Percentiles rank a stretch among this genome's conserved stretches.
phyloP scores from a whole-genome alignment of 2,888 invertebrate species.

The Drosophila tripunctata region DNA sequence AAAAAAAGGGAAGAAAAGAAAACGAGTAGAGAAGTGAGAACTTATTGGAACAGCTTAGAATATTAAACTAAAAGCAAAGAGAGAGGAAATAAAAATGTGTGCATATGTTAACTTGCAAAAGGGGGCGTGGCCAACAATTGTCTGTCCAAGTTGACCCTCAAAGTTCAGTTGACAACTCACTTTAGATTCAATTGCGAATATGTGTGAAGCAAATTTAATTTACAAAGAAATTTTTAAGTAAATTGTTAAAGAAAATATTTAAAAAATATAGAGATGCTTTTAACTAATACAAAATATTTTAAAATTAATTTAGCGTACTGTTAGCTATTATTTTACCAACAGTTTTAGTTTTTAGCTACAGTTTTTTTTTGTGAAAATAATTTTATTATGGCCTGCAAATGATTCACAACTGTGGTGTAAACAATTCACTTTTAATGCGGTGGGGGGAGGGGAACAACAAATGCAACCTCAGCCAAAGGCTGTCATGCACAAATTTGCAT shows the following conservation, averaged over 20 bases:
- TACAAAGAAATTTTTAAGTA: too few species aligned
- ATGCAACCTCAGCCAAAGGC: slow-evolving; percentile 27
- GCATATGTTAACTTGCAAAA: background rate
- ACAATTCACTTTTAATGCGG: background rate
- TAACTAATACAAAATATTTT: too few species aligned
- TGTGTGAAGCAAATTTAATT: slow-evolving; percentile 46
- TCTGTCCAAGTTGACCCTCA: slow-evolving; percentile 10
- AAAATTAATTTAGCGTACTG: too few species aligned
- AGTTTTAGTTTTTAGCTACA: background rate
- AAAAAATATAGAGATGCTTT: too few species aligned
- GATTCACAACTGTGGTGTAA: background rate
- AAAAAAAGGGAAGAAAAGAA: slow-evolving; percentile 2
- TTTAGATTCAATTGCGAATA: slow-evolving; percentile 54
- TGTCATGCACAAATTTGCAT: slow-evolving; percentile 54
- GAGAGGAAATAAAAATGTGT: background rate
- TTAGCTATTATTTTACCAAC: too few species aligned
- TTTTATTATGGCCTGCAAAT: background rate
- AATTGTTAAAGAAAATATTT: too few species aligned
- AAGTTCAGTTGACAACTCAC: background rate
- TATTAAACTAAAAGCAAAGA: slow-evolving; percentile 27
- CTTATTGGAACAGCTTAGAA: slow-evolving; percentile 29
- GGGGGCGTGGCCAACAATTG: slow-evolving; percentile 19
- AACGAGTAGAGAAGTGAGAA: slow-evolving; percentile 1
- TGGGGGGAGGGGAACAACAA: slow-evolving; percentile 4
- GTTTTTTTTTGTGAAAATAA: background rate